Conservation (phyloP, 2,888 invertebrate genomes). For the Micropterix aruncella region DNA sequence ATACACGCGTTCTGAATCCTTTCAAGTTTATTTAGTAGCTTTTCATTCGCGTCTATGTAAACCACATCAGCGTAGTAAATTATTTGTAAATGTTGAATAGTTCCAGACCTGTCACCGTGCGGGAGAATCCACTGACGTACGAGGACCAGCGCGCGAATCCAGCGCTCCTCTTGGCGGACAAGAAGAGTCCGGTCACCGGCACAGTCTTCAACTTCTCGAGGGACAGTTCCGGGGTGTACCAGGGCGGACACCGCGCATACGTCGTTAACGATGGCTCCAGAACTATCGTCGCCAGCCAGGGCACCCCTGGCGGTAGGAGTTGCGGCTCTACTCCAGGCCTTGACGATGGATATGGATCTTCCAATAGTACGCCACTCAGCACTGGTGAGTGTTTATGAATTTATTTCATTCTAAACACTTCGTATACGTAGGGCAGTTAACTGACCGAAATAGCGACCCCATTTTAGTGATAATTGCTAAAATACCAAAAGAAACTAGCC, state of each 20-base stretch:
- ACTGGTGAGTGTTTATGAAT: conserved; percentile 30
- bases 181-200: neutral
- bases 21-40: too few relatives aligned
- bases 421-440: too few relatives aligned
- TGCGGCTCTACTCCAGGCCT: neutral
- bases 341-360: conserved; percentile 53
- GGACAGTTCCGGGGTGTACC: neutral
- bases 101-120: neutral
- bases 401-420: too few relatives aligned
- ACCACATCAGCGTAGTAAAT: too few relatives aligned
- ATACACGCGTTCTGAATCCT: too few relatives aligned
- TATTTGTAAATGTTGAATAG: too few relatives aligned
- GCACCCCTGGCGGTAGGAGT: neutral
- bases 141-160: neutral
- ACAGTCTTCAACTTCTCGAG: neutral
- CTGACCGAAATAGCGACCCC: too few relatives aligned
- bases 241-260: neutral
- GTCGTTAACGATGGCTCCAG: neutral
- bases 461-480: too few relatives aligned
- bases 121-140: neutral
- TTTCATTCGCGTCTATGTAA: too few relatives aligned
- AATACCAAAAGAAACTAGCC: too few relatives aligned
- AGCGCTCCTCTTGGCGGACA: neutral
- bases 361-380: conserved; percentile 49
- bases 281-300: neutral